Percentiles rank a stretch among this genome's conserved stretches.
Conservation (phyloP, 1,140 invertebrate genomes). For the Asbolus verrucosus region DNA sequence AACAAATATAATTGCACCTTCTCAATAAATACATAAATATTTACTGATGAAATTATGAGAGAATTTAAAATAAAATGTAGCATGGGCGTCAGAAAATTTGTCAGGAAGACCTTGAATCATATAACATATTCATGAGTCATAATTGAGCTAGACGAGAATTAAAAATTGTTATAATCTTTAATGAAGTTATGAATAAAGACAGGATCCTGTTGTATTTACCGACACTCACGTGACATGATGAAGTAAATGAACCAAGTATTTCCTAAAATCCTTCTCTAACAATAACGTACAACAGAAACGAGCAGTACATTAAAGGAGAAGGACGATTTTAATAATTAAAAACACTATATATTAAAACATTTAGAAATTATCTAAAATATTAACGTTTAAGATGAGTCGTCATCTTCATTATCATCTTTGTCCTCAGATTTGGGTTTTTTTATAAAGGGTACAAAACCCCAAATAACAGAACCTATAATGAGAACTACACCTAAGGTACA, state of each 20-base stretch:
- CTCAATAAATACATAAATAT: conserved; percentile 22
- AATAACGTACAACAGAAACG: neutral
- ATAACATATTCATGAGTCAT: no score
- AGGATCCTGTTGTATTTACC: neutral
- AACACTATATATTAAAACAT: conserved; percentile 17
- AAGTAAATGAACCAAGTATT: conserved; percentile 12
- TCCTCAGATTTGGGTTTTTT: conserved; percentile 58
- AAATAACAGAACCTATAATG: conserved; percentile 78
- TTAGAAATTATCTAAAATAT: conserved; percentile 29
- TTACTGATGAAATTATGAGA: neutral
- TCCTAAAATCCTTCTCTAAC: conserved; percentile 5
- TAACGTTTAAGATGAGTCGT: no score
- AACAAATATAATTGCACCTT: neutral
- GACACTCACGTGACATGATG: neutral
- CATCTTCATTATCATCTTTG: conserved; percentile 1
- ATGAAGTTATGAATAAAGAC: no score
- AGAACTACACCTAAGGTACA: conserved; percentile 78
- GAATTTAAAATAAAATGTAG: neutral
- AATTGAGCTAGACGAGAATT: no score
- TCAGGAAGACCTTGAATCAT: conserved; percentile 31
- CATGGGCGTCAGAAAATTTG: conserved; percentile 7
- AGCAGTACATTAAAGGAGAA: neutral
- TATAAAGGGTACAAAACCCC: conserved; percentile 80
- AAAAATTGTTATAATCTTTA: no score
- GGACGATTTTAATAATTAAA: neutral